phyloP scores from a whole-genome alignment of 2,888 invertebrate species.

The Euclidia mi region DNA sequence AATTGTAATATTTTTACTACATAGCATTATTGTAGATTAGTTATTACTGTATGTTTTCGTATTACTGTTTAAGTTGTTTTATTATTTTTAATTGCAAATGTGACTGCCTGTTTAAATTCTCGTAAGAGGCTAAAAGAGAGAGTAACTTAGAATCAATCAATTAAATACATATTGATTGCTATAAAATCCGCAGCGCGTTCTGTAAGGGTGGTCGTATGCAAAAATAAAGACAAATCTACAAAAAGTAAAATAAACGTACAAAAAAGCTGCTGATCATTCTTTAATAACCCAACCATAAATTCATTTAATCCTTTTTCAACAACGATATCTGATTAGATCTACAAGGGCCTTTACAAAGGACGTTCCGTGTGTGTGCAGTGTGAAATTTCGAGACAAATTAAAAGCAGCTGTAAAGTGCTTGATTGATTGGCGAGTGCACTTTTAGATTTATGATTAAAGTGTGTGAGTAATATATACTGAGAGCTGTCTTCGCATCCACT shows the following conservation, averaged over 20 bases:
- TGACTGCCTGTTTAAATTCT: no score
- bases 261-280: background rate
- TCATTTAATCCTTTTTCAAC: slow-evolving; percentile 49
- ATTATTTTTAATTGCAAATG: no score
- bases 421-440: slow-evolving; percentile 79
- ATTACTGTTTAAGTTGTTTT: no score
- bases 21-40: no score
- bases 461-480: slow-evolving; percentile 53
- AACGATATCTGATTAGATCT: slow-evolving; percentile 55
- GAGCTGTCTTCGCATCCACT: slow-evolving; percentile 46
- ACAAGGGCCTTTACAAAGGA: slow-evolving; percentile 54
- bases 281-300: slow-evolving; percentile 28
- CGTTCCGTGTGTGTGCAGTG: slow-evolving; percentile 63
- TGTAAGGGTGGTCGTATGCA: background rate
- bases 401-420: slow-evolving; percentile 79
- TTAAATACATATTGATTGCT: no score
- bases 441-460: slow-evolving; percentile 79
- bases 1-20: no score
- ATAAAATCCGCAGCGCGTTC: background rate
- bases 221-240: background rate
- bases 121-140: no score
- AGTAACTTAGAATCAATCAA: no score
- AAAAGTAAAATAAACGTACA: background rate
- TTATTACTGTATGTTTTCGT: no score
- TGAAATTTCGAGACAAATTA: slow-evolving; percentile 82